phyloP scores from a whole-genome alignment of 2,797 vertebrate species.

The Heterohyrax brucei region DNA sequence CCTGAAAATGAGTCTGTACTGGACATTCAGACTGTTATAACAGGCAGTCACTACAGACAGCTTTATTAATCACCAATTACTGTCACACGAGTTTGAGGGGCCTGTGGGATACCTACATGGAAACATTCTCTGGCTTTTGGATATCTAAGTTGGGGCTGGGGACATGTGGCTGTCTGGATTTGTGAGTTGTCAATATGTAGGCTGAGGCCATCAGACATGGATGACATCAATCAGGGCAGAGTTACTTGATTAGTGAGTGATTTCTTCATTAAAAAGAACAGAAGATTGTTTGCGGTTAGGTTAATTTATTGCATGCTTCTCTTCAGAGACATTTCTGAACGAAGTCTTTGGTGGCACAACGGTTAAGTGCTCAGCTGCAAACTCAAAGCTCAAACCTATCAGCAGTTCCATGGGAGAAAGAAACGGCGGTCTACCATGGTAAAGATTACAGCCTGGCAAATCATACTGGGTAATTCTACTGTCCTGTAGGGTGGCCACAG shows the following conservation, averaged over 20 bases:
- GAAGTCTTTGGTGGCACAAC: neutral
- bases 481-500: neutral
- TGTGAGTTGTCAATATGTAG: neutral
- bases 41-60: neutral
- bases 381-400: too few relatives aligned
- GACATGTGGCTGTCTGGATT: neutral
- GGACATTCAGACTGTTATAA: neutral
- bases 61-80: neutral
- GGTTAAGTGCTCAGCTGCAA: too few relatives aligned
- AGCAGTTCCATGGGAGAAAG: too few relatives aligned
- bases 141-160: neutral
- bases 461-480: neutral
- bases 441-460: neutral
- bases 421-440: too few relatives aligned
- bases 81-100: neutral
- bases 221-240: neutral
- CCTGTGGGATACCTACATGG: neutral
- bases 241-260: neutral
- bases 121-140: neutral
- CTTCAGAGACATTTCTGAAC: constrained; percentile 24
- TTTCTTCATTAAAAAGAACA: neutral
- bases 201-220: neutral
- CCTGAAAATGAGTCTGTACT: neutral
- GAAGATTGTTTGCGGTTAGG: neutral
- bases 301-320: constrained; percentile 15